Evolutionary conservation across 2,888 invertebrate species (phyloP).

Genomic region (Stenotaenia linearis): DNA sequence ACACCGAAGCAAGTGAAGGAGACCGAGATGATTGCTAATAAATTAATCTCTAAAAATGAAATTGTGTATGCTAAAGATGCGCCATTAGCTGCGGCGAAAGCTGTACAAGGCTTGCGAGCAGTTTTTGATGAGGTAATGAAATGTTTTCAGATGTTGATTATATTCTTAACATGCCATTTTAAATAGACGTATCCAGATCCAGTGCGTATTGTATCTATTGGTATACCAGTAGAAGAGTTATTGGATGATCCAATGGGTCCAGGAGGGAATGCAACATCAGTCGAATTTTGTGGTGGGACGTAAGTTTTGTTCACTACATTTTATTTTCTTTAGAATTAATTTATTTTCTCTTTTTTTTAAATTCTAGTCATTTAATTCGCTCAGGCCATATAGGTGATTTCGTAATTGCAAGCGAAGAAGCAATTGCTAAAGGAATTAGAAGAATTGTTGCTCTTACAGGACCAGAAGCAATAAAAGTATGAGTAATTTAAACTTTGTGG

Average conservation of each 20-base stretch:
- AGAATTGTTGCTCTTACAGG: conserved; percentile 96
- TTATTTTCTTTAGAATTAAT: too few species aligned
- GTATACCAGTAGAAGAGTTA: conserved; percentile 82
- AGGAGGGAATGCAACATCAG: conserved; percentile 75
- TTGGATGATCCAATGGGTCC: conserved; percentile 77
- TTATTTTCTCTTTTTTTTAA: background rate
- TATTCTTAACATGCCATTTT: background rate
- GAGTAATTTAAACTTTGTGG: too few species aligned
- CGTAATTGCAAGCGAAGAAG: conserved; percentile 95
- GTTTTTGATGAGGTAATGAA: conserved; percentile 80
- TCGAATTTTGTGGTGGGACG: conserved; percentile 99
- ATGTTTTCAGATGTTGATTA: background rate
- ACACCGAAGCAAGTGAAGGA: conserved; percentile 78
- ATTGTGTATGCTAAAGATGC: conserved; percentile 83
- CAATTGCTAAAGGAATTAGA: conserved; percentile 96
- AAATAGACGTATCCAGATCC: conserved; percentile 80
- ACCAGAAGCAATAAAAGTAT: conserved; percentile 69
- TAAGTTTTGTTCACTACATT: conserved; percentile 48
- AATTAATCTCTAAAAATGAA: conserved; percentile 68
- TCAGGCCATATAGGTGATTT: conserved; percentile 92
- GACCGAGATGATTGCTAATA: conserved; percentile 71
- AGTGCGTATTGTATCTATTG: conserved; percentile 78
- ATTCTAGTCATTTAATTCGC: conserved; percentile 68
- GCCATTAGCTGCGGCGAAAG: conserved; percentile 75
- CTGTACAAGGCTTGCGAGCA: conserved; percentile 84